Percentiles rank a stretch among this genome's conserved stretches.
phyloP scores from a whole-genome alignment of 2,888 invertebrate species.

The Epiblema foenella region DNA sequence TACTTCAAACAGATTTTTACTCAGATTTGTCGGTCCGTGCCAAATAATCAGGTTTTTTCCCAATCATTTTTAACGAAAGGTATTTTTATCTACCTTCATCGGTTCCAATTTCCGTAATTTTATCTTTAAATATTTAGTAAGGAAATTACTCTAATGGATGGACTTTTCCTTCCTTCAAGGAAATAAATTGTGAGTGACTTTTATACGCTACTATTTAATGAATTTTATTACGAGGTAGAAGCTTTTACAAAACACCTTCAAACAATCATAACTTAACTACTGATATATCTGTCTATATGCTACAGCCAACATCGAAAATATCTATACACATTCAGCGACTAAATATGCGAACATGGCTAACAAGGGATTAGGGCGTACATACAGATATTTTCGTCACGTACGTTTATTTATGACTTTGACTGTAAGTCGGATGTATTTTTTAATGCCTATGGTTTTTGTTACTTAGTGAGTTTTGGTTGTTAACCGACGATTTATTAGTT shows the following conservation, averaged over 20 bases:
- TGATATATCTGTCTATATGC: not conserved
- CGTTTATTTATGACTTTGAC: too few species aligned
- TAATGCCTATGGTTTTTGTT: too few species aligned
- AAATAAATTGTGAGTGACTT: conserved; percentile 27
- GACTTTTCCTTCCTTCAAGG: conserved; percentile 17
- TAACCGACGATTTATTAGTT: not conserved
- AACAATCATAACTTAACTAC: not conserved
- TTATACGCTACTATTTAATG: conserved; percentile 25
- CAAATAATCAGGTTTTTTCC: not conserved
- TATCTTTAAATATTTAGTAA: conserved; percentile 17
- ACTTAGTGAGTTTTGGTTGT: too few species aligned
- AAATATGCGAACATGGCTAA: too few species aligned
- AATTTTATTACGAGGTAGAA: conserved; percentile 10
- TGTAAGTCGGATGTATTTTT: too few species aligned
- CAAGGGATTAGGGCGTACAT: too few species aligned
- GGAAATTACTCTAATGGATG: conserved; percentile 20
- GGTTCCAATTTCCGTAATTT: not conserved
- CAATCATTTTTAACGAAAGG: not conserved
- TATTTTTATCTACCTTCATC: not conserved
- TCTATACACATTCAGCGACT: too few species aligned
- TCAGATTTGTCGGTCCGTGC: too few species aligned
- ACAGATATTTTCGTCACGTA: too few species aligned
- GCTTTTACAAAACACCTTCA: not conserved
- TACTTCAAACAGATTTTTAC: too few species aligned
- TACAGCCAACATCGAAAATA: not conserved